Percentiles rank a stretch among this genome's conserved stretches.
These are phyloP conservation scores for Limnephilus rhombicus DNA, from an alignment of 2,888 invertebrate species.

Conservation along the genomic window DNA sequence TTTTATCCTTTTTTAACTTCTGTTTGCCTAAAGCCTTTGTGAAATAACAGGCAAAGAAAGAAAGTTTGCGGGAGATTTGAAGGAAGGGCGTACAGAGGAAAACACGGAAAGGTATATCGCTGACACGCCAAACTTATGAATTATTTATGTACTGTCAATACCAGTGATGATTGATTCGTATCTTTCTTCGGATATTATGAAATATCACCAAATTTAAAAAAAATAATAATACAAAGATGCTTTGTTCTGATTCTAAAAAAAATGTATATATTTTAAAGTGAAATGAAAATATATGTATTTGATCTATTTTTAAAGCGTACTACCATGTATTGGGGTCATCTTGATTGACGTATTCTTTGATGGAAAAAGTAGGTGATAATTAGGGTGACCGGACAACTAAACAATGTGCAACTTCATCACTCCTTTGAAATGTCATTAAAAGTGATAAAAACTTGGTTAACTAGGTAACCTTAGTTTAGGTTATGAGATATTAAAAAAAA, in stretches of 20 bases:
- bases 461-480: too few species aligned
- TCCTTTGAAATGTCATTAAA: too few species aligned
- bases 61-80: not conserved
- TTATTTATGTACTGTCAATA: constrained; percentile 10
- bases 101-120: constrained; percentile 14
- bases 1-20: constrained; percentile 4
- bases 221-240: not conserved
- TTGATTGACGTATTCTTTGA: not conserved
- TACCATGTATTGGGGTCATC: not conserved
- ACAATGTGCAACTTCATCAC: too few species aligned
- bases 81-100: not conserved
- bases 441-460: too few species aligned
- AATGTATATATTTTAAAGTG: not conserved
- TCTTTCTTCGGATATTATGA: not conserved
- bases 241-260: not conserved
- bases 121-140: constrained; percentile 13
- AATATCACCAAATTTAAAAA: not conserved
- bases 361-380: not conserved
- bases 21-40: constrained; percentile 1
- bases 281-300: not conserved
- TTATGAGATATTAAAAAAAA: too few species aligned
- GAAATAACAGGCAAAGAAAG: constrained; percentile 1
- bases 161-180: constrained; percentile 13
- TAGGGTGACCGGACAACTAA: too few species aligned
- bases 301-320: not conserved